phyloP scores from a whole-genome alignment of 2,797 vertebrate genomes.

The Triplophysa yarkandensis region DNA sequence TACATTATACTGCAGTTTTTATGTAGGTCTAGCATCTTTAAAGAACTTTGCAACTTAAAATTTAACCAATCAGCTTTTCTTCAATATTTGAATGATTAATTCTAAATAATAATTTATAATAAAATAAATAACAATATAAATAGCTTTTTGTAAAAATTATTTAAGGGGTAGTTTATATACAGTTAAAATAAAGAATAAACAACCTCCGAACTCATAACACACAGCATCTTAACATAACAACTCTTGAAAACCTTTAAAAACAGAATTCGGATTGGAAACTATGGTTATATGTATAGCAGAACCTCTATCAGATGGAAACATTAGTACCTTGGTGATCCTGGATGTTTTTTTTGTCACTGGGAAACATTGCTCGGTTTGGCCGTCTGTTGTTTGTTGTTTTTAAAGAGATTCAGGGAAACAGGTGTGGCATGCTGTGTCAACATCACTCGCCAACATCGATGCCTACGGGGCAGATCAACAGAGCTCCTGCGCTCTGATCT shows the following conservation, averaged over 20 bases:
- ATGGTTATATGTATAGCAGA: conserved; percentile 18
- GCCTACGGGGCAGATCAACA: conserved; percentile 59
- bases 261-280: conserved; percentile 15
- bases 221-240: background rate
- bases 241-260: conserved; percentile 1
- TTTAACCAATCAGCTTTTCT: no score
- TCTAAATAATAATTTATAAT: no score
- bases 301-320: conserved; percentile 37
- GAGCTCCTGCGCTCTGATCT: conserved; percentile 24
- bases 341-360: conserved; percentile 10
- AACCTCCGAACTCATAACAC: conserved; percentile 1
- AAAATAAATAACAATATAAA: no score
- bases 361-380: conserved; percentile 25
- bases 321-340: conserved; percentile 32
- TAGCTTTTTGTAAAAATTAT: no score
- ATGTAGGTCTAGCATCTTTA: no score
- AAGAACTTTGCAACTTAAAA: no score
- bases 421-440: conserved; percentile 66
- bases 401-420: conserved; percentile 59
- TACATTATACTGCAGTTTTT: no score
- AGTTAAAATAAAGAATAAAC: no score
- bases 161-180: no score
- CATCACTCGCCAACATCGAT: conserved; percentile 55
- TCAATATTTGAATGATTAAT: no score
- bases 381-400: conserved; percentile 36